Evolutionary conservation across 2,797 vertebrate species (phyloP).

Genomic region (Myotis vivesi): DNA sequence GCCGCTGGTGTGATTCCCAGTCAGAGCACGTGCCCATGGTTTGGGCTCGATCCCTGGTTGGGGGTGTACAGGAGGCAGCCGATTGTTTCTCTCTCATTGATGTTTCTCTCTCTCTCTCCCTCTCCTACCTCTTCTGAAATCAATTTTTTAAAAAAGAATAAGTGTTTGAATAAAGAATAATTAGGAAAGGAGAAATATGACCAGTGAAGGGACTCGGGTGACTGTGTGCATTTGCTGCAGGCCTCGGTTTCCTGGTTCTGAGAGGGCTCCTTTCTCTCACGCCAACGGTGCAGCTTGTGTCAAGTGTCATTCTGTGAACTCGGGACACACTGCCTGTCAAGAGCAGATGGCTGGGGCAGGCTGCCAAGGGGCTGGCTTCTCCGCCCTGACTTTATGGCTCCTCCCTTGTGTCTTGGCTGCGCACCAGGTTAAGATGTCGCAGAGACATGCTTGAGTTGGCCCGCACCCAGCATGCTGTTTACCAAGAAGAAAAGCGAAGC

Average conservation of each 20-base stretch:
- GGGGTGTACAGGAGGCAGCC: neutral
- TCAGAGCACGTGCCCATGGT: neutral
- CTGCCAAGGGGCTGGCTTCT: neutral
- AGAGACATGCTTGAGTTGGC: constrained; percentile 32
- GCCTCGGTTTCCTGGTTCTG: neutral
- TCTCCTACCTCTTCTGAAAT: neutral
- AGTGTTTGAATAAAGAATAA: neutral
- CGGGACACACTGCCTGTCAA: neutral
- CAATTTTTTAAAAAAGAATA: neutral
- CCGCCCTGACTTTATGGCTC: neutral
- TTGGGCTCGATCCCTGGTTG: neutral
- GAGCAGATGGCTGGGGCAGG: neutral
- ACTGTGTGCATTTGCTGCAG: too few species aligned
- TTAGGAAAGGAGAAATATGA: neutral
- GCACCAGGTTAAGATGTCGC: constrained; percentile 18
- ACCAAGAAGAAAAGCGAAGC: constrained; percentile 17
- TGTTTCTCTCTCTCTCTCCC: neutral
- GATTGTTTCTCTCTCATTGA: neutral
- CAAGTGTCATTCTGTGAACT: neutral
- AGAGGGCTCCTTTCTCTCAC: neutral
- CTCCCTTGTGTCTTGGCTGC: neutral
- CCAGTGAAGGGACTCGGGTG: neutral
- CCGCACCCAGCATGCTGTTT: neutral
- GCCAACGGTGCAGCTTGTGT: neutral
- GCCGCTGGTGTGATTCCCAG: too few species aligned